Base-by-base conservation (phyloP, 2,113 vertebrate genomes). In the Silurus glanis region DNA sequence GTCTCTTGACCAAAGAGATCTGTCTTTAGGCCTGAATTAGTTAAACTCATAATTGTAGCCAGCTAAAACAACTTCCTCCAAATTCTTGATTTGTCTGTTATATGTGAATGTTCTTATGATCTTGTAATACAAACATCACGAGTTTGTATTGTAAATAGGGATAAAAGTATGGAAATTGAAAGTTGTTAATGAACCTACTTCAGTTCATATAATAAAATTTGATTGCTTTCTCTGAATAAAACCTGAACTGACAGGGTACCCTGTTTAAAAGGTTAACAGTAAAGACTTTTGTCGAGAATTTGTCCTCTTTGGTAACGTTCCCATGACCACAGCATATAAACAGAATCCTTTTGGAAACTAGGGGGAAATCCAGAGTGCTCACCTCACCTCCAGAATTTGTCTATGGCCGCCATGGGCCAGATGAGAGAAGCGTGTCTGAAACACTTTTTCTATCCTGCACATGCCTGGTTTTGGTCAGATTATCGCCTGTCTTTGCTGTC, bases 381-480 rank as follows among this genome's bases (percentile, higher is more conserved):
- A 74, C 64, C 71, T 90, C 87, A 89, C 81, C 83, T 90, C 74
- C 59, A 80, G 80, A 74, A 87, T 87, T 83, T 89, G 88, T 86
- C 84, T 56, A 53, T 23, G 8, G 84, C 80, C 28, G 37, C 25
- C 28, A 4, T 53, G 71, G n/a, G 80, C 80, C 74, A 83, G 72
- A 83, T 74, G 61, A 82, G 84, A 82, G 81, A 76, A 66, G 75
- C 72, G 55, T 80, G 80, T 90, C 72, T 88, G 87, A 87, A 81
- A 75, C 53, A 28, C 47, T 84, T 83, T 84, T 85, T 61, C 67
- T 83, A 58, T n/a, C 37, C 85, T 51, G 72, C 67, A 71, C 75
- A 85, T 85, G 89, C 67, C 83, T 89, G 87, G 71, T 55, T 87
- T 90, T 87, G 83, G 80, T 86, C 81, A 64, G 88, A 87, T 87